These are phyloP conservation scores for Henricia sp. DNA, from an alignment of 53 echinoderm and acorn worm genomes.

Conservation along the genomic window DNA sequence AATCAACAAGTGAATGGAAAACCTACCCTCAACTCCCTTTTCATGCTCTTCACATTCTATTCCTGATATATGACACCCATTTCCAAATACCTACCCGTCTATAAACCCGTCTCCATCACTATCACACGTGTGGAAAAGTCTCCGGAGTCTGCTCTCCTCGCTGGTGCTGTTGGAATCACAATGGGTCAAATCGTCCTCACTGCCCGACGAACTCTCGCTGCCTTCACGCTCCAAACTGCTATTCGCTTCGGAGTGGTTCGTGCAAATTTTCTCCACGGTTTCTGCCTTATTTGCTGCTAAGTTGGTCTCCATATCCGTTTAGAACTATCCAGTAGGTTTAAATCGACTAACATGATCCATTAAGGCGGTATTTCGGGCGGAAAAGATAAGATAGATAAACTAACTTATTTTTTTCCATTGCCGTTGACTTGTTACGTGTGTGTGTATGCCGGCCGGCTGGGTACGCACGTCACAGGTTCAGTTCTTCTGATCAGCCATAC, in stretches of 20 bases:
- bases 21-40: too few species aligned
- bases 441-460: too few species aligned
- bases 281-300: constrained; percentile 53
- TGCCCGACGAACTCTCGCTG: not conserved
- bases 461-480: too few species aligned
- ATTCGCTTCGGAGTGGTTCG: constrained; percentile 22
- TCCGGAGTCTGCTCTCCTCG: constrained; percentile 63
- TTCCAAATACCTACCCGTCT: constrained; percentile 68
- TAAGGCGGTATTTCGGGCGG: too few species aligned
- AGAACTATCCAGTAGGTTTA: not conserved
- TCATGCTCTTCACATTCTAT: too few species aligned
- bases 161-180: constrained; percentile 70
- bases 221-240: constrained; percentile 16
- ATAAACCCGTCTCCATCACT: constrained; percentile 90
- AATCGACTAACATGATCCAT: too few species aligned
- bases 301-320: constrained; percentile 49
- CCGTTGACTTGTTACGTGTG: too few species aligned
- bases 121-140: constrained; percentile 88
- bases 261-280: constrained; percentile 59
- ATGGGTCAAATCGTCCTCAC: constrained; percentile 40
- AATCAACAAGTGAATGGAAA: too few species aligned
- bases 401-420: too few species aligned
- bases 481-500: too few species aligned
- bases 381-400: too few species aligned
- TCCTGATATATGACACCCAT: too few species aligned